Evolutionary conservation across 2,888 invertebrate genomes (phyloP), one percentile per base, ranked within the genome.

Genomic region (Bimastos eiseni): DNA sequence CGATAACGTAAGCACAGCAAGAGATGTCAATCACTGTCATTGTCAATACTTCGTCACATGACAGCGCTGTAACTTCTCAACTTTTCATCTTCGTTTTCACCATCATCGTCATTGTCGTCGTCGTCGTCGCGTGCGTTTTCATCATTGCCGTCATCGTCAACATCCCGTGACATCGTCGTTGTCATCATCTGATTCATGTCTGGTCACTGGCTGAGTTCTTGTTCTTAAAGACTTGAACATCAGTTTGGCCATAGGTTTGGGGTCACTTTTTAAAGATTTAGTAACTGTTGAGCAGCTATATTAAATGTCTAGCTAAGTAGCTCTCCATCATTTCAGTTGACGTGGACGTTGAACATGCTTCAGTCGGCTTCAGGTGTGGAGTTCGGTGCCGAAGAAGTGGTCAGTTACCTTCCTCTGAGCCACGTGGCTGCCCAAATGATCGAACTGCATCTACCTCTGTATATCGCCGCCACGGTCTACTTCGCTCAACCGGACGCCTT

Each of bases 381-480:
- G 21, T 92, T 91, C 91, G 93, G 92, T 24, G 91, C 92, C 37
- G 93, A 95, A 2, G 97, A 97, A 94, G 94, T 96, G 21, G 96
- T 98, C 89, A 97, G 97, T 92, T 98, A 97, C 95, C 95, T 98
- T 92, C 98, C 98, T 0, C 95, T 98, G 89, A 98, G 98, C 93
- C 98, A 98, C 94, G 97, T 98, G 55, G 98, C 98, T 89, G 98
- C 98, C 55, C 98, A 98, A 96, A 96, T 97, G 24, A 96, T 97
- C 55, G 98, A 98, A 93, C 96, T 98, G 91, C 97, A 97, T 94
- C 95, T 96, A 83, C 95, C 96, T 3, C 95, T 97, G 91, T 94
- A 95, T 36, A 95, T 96, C 90, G 98, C 96, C 8, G 96, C 96
- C 0, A 96, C 97, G 2, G 96, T 97, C n/a, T 97, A 97, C 95